Percentiles rank a stretch among this genome's conserved stretches.
Conservation (phyloP, 2,797 vertebrate genomes). For the Choloepus didactylus region DNA sequence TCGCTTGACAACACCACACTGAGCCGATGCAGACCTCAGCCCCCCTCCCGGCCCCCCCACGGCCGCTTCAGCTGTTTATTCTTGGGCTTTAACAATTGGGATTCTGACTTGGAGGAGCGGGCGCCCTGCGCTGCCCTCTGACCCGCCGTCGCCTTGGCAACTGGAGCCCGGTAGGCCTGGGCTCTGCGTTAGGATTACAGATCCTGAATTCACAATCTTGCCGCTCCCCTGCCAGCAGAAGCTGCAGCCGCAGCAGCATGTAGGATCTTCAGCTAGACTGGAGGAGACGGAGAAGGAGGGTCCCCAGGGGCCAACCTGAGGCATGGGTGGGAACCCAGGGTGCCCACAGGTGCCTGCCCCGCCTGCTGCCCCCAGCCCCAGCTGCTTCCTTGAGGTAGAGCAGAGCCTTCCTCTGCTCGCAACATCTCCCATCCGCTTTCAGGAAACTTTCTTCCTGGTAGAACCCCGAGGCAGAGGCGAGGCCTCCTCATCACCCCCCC, state of each 20-base stretch:
- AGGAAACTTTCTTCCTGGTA: conserved; percentile 76
- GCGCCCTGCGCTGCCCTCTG: conserved; percentile 90
- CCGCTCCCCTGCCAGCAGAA: conserved; percentile 80
- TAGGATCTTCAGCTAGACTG: conserved; percentile 72
- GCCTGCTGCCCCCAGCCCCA: neutral
- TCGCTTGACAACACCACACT: conserved; percentile 90
- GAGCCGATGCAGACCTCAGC: conserved; percentile 86
- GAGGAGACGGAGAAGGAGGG: conserved; percentile 41
- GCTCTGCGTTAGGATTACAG: conserved; percentile 87
- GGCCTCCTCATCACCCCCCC: neutral
- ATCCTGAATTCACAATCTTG: conserved; percentile 89
- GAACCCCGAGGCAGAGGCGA: conserved; percentile 36
- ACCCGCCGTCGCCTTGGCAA: conserved; percentile 91
- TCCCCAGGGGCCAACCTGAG: conserved; percentile 3
- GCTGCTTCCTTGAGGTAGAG: neutral
- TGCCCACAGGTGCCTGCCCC: neutral
- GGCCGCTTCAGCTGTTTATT: conserved; percentile 86
- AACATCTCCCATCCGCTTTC: neutral
- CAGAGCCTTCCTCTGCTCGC: neutral
- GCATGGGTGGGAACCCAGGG: neutral
- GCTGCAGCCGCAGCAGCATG: conserved; percentile 62
- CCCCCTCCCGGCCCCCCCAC: conserved; percentile 80
- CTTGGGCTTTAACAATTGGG: conserved; percentile 87
- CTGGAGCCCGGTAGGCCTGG: conserved; percentile 89
- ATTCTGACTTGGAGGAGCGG: conserved; percentile 88